Conservation (phyloP, 1,140 invertebrate genomes). For the Limonius californicus region DNA sequence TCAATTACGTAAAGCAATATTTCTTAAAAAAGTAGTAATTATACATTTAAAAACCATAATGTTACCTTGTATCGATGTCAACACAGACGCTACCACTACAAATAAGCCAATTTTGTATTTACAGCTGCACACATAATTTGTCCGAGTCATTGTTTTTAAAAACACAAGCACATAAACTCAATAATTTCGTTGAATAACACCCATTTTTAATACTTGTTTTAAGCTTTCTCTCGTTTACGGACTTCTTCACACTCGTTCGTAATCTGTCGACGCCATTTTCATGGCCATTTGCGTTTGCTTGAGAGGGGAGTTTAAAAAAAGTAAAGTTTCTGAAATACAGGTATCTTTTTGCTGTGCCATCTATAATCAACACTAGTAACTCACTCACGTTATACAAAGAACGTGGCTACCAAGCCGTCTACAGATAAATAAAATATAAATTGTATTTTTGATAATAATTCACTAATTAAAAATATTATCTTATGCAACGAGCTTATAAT, state of each 20-base stretch:
- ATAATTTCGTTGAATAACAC: constrained; percentile 25
- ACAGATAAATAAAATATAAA: too few species aligned
- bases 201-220: constrained; percentile 9
- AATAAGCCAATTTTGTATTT: constrained; percentile 29
- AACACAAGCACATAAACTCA: constrained; percentile 20
- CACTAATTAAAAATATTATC: too few species aligned
- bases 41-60: constrained; percentile 35
- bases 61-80: constrained; percentile 37
- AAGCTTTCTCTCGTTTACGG: not conserved
- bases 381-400: too few species aligned
- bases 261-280: constrained; percentile 5
- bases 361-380: too few species aligned
- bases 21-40: not conserved
- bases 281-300: not conserved
- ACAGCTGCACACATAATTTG: constrained; percentile 31
- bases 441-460: too few species aligned
- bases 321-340: not conserved
- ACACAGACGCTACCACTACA: constrained; percentile 33
- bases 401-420: too few species aligned
- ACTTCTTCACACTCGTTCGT: not conserved
- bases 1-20: not conserved
- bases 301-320: not conserved
- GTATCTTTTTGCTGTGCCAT: not conserved
- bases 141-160: constrained; percentile 32
- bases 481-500: too few species aligned